Conservation (phyloP, 1,140 invertebrate genomes). For the Colletes latitarsis region DNA sequence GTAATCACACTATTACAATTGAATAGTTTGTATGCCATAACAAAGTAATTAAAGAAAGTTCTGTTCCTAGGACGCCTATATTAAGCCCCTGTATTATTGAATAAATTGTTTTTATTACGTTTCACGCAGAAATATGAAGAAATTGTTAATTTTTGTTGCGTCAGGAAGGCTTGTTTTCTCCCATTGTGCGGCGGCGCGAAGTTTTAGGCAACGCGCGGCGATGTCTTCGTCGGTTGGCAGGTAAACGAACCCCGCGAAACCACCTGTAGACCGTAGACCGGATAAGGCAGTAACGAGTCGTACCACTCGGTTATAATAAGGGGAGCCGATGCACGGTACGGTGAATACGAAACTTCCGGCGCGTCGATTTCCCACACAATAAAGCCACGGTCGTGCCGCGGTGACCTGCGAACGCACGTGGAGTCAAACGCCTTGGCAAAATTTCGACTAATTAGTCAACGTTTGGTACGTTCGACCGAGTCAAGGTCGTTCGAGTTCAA, state of each 20-base stretch:
- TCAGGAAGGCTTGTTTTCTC: neutral
- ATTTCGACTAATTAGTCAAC: neutral
- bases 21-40: too few species aligned
- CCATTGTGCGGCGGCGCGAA: neutral
- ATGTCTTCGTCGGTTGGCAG: neutral
- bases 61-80: too few species aligned
- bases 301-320: conserved; percentile 22
- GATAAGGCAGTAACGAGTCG: conserved; percentile 29
- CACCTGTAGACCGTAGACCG: conserved; percentile 34
- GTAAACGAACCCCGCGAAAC: conserved; percentile 10
- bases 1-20: too few species aligned
- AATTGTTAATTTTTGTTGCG: too few species aligned
- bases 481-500: conserved; percentile 34
- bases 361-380: conserved; percentile 27
- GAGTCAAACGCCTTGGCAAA: neutral
- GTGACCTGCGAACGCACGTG: neutral
- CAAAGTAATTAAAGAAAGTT: too few species aligned
- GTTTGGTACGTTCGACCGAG: neutral
- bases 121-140: too few species aligned
- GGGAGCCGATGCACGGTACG: conserved; percentile 2
- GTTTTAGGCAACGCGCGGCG: conserved; percentile 6
- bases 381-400: neutral
- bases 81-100: too few species aligned
- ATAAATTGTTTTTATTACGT: too few species aligned
- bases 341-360: conserved; percentile 32